Conservation (phyloP, 2,797 vertebrate species). For the Cyprinodon diabolis region DNA sequence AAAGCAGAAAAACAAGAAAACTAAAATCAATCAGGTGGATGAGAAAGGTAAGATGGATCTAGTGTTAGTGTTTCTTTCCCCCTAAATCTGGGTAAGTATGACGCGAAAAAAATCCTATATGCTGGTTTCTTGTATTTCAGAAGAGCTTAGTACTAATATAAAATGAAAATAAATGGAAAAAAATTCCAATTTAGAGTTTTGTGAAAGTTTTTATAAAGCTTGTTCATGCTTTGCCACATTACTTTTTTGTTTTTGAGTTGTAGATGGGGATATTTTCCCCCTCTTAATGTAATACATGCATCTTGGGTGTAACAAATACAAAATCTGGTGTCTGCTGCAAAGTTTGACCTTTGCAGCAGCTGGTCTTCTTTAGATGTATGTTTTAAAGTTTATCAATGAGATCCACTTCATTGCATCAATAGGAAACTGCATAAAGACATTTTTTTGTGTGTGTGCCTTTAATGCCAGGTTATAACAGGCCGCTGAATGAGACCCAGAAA, state of each 20-base stretch:
- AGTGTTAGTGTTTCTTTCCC: too few species aligned
- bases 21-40: slow-evolving; percentile 33
- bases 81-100: too few species aligned
- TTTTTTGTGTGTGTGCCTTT: slow-evolving; percentile 1
- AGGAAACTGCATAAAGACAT: neutral
- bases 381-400: too few species aligned
- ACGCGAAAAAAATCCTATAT: neutral
- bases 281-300: too few species aligned
- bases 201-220: too few species aligned
- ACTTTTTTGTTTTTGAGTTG: too few species aligned
- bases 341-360: neutral
- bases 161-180: too few species aligned
- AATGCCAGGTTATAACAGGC: slow-evolving; percentile 6
- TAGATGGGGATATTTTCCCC: too few species aligned
- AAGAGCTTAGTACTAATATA: neutral
- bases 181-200: too few species aligned
- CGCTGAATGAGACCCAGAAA: slow-evolving; percentile 32
- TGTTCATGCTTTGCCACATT: too few species aligned
- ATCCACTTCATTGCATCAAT: neutral
- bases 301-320: too few species aligned
- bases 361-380: neutral
- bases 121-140: neutral
- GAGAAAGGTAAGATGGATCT: slow-evolving; percentile 50
- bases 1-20: slow-evolving; percentile 60
- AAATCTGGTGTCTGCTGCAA: too few species aligned